phyloP scores from a whole-genome alignment of 2,888 invertebrate species.

The Allophyes oxyacanthae region DNA sequence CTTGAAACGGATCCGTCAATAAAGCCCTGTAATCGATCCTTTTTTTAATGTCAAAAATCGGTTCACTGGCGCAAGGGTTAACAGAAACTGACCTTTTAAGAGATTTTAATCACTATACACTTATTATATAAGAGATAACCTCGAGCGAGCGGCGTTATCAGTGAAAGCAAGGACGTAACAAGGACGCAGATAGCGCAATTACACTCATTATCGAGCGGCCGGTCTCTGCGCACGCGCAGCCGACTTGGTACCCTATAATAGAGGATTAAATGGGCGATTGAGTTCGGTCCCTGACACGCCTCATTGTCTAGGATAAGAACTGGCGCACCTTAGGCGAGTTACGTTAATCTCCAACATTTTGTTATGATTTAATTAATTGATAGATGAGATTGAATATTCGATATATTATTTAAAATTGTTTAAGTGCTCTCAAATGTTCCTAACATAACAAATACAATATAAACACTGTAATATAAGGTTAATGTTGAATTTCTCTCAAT shows the following conservation, averaged over 20 bases:
- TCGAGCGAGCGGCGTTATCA: constrained; percentile 76
- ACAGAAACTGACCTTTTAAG: constrained; percentile 67
- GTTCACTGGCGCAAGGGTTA: constrained; percentile 64
- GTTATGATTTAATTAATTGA: constrained; percentile 40
- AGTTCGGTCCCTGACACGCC: constrained; percentile 73
- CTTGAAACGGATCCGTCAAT: constrained; percentile 54
- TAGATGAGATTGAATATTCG: constrained; percentile 31
- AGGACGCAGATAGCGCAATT: constrained; percentile 84
- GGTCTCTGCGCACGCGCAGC: constrained; percentile 60
- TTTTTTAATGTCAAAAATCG: constrained; percentile 67
- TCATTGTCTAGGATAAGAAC: constrained; percentile 71
- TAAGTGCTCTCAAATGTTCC: neutral
- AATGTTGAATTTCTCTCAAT: constrained; percentile 28
- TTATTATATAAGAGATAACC: constrained; percentile 75
- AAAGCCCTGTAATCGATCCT: constrained; percentile 53
- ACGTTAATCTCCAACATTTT: constrained; percentile 47
- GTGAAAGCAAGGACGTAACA: constrained; percentile 87
- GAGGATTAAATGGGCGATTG: constrained; percentile 72
- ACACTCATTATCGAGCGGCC: constrained; percentile 77
- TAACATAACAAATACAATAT: neutral
- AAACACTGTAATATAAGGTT: neutral
- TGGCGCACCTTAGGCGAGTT: constrained; percentile 48
- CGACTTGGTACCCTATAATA: constrained; percentile 63
- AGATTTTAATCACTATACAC: constrained; percentile 50
- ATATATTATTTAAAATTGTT: constrained; percentile 12